Base-by-base conservation (phyloP, 2,888 invertebrate species). In the Ditula angustiorana region DNA sequence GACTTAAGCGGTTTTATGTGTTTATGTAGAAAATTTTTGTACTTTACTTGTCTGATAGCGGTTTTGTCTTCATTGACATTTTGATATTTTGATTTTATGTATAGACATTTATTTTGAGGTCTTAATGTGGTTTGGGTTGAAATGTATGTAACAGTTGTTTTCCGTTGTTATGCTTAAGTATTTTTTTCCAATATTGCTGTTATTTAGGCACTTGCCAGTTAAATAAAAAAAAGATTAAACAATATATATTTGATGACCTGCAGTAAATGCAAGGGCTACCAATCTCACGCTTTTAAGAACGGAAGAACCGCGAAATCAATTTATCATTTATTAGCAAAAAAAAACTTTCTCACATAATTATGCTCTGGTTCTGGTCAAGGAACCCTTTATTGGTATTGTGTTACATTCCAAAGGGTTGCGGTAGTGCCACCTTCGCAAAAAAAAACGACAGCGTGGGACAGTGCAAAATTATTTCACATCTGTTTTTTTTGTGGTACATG, bases 351-450 rank as follows among this genome's bases (percentile, higher is more conserved):
- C 85, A 83, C 85, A 84, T 85, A 85, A n/a, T n/a, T 82, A 78
- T 87, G 88, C 73, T 81, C 80, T 68, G 83, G 83, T 88, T 89
- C 88, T 90, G 92, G 92, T 92, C 92, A 92, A 86, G 89, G 75
- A 82, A 85, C 78, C 84, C 74, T 83, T 91, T 92, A 86, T 91
- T 82, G 79, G 71, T 78, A 76, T 74, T 71, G 81, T 87, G 88
- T 76, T 67, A 61, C 52, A 74, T 77, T 73, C 78, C 70, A 90
- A 91, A 90, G 91, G 89, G 87, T 90, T 90, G 83, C 46, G 19
- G 53, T 61, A 77, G 80, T 85, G 74, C 79, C 86, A 90, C 86
- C 87, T 88, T 86, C 79, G 65, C 83, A 78, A 70, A 70, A 69
- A 70, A 69, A 64, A 58, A 68, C 78, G 90, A 90, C 90, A 91